Conservation (phyloP, 2,113 vertebrate genomes). For the Passer domesticus region DNA sequence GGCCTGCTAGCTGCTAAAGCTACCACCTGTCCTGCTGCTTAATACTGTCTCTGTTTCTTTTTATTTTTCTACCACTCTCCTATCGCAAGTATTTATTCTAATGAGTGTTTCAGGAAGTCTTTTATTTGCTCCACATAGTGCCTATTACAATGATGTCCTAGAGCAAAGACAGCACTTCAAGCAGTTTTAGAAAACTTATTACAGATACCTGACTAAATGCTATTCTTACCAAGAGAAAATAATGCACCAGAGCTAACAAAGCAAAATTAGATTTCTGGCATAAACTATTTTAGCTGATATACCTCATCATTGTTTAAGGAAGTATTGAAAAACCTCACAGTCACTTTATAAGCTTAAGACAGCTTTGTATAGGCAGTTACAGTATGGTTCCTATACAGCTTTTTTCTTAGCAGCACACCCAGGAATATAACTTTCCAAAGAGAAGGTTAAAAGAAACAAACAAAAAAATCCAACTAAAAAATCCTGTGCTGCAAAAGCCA, state of each 20-base stretch:
- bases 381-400: not conserved
- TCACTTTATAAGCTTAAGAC: not conserved
- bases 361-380: not conserved
- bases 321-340: not conserved
- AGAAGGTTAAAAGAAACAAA: not conserved
- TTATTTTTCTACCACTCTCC: not conserved
- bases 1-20: not conserved
- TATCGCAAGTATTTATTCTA: not conserved
- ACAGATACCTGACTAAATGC: not conserved
- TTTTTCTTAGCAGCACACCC: not conserved
- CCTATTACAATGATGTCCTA: not conserved
- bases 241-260: not conserved
- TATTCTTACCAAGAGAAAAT: not conserved
- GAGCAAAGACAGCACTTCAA: accelerated
- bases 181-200: not conserved
- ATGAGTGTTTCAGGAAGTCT: not conserved
- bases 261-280: not conserved
- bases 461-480: not conserved
- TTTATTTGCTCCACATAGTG: not conserved
- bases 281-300: not conserved
- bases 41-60: not conserved
- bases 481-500: not conserved
- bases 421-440: not conserved
- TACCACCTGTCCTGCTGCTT: not conserved
- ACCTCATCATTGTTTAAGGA: not conserved